Evolutionary conservation across 2,888 invertebrate species (phyloP).

Genomic region (Cataglyphis cursor): DNA sequence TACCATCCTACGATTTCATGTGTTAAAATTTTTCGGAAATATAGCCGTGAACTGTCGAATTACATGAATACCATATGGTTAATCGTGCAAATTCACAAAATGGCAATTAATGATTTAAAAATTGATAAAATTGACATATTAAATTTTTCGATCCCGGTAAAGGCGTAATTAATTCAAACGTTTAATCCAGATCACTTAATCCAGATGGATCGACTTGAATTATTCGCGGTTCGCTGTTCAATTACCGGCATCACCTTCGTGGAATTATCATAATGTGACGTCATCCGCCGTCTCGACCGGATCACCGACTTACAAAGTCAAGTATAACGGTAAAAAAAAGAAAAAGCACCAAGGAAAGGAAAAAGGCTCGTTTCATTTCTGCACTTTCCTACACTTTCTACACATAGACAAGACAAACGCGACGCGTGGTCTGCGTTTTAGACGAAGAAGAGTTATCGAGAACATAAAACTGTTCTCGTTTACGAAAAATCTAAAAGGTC

Average conservation of each 20-base stretch:
- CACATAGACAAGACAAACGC: neutral
- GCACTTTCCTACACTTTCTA: slow-evolving; percentile 9
- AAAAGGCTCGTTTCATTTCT: neutral
- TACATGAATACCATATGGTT: slow-evolving; percentile 40
- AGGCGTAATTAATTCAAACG: neutral
- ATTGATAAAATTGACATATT: neutral
- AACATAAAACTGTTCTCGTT: neutral
- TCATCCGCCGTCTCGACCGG: neutral
- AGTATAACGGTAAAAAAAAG: slow-evolving; percentile 42
- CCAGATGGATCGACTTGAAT: neutral
- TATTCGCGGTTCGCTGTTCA: neutral
- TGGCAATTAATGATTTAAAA: slow-evolving; percentile 4
- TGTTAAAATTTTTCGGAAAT: neutral
- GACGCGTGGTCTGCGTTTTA: too few species aligned
- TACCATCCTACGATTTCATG: neutral
- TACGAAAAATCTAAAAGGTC: neutral
- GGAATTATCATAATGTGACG: neutral
- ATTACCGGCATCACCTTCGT: neutral
- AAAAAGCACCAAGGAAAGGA: neutral
- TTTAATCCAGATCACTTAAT: neutral
- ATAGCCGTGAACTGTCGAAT: neutral
- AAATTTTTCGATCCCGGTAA: neutral
- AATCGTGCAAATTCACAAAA: neutral
- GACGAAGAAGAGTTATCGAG: neutral
- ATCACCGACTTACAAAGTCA: slow-evolving; percentile 6